These are phyloP conservation scores for Orthonyx spaldingii DNA, from an alignment of 2,113 vertebrate species.

Conservation along the genomic window DNA sequence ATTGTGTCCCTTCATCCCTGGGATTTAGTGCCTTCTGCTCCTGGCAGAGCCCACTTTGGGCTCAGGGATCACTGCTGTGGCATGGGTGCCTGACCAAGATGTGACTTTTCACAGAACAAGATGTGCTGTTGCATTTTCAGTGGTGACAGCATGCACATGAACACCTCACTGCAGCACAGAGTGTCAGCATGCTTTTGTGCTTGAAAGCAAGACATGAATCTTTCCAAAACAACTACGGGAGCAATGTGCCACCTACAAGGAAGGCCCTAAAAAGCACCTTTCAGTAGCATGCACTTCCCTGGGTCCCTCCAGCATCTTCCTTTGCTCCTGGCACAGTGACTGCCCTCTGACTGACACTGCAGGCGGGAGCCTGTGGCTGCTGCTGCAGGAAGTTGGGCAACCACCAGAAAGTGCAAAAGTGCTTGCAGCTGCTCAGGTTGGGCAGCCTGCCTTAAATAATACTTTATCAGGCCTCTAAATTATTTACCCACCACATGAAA, in stretches of 20 bases:
- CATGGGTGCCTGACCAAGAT: neutral
- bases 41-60: neutral
- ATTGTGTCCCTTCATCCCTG: neutral
- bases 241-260: neutral
- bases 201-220: neutral
- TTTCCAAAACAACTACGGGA: neutral
- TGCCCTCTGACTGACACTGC: neutral
- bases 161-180: neutral
- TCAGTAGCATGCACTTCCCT: neutral
- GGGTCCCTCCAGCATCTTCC: neutral
- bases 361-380: neutral
- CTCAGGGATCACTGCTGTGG: neutral
- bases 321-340: neutral
- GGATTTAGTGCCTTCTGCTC: neutral
- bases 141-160: neutral
- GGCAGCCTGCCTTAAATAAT: conserved; percentile 5
- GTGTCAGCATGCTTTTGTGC: neutral
- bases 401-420: neutral
- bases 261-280: neutral
- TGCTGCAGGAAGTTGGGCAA: neutral
- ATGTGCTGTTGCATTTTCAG: neutral
- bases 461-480: neutral
- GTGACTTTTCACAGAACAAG: neutral
- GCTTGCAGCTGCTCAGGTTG: neutral
- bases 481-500: conserved; percentile 7